phyloP scores from a whole-genome alignment of 2,797 vertebrate species.

The Bovichtus diacanthus region DNA sequence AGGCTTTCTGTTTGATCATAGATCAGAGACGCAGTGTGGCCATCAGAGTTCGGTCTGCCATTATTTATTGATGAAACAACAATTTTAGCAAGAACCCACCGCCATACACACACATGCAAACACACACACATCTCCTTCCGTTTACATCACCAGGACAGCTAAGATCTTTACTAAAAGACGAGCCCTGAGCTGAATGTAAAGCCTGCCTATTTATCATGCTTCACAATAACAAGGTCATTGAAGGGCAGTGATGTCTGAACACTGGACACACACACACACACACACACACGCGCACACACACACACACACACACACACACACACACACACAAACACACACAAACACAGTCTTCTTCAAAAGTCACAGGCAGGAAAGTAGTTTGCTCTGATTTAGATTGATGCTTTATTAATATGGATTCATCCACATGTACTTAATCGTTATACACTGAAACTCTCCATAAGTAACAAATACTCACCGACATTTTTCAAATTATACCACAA shows the following conservation, averaged over 20 bases:
- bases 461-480: background rate
- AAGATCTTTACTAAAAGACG: conserved; percentile 50
- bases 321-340: background rate
- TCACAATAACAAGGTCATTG: conserved; percentile 61
- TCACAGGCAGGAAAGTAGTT: background rate
- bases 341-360: background rate
- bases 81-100: conserved; percentile 44
- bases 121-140: background rate
- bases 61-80: conserved; percentile 80
- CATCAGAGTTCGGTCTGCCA: conserved; percentile 64
- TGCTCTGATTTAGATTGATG: background rate
- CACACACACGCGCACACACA: too few species aligned
- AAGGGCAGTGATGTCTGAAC: conserved; percentile 17
- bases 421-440: background rate
- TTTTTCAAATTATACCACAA: background rate
- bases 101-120: background rate
- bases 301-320: too few species aligned
- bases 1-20: conserved; percentile 71
- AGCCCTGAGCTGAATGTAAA: conserved; percentile 55
- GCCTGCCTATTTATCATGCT: conserved; percentile 32
- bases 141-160: conserved; percentile 56
- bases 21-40: conserved; percentile 61
- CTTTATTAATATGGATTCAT: background rate
- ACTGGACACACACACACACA: background rate
- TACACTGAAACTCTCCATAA: background rate